Percentiles rank a stretch among this genome's conserved stretches.
These are phyloP conservation scores for Pachymerium ferrugineum DNA, from an alignment of 2,888 invertebrate genomes.

Conservation along the genomic window DNA sequence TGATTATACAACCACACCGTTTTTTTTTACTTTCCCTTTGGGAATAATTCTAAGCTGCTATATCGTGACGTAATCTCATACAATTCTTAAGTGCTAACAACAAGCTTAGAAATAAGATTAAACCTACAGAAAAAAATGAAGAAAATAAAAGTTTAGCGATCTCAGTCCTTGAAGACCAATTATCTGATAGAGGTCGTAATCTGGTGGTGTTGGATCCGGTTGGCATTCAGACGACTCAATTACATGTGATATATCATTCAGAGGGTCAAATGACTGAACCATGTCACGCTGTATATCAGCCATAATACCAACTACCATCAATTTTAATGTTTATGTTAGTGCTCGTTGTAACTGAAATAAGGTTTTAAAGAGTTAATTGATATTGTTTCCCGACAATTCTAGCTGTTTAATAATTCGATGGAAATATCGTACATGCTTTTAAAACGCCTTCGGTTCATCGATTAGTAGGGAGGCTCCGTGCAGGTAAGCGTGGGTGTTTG, in stretches of 20 bases:
- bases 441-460: neutral
- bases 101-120: neutral
- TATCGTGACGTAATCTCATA: neutral
- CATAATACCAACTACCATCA: neutral
- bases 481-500: conserved; percentile 12
- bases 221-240: conserved; percentile 12
- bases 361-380: too few relatives aligned
- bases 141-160: neutral
- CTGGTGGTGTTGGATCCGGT: neutral
- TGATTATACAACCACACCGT: neutral
- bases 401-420: too few relatives aligned
- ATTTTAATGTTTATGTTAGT: neutral
- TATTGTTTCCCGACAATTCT: too few relatives aligned
- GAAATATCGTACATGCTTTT: too few relatives aligned
- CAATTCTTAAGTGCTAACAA: neutral
- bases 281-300: neutral
- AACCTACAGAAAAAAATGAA: neutral
- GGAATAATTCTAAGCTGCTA: neutral
- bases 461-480: neutral
- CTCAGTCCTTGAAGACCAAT: neutral
- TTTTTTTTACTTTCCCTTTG: neutral
- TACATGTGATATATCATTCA: neutral
- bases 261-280: neutral
- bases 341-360: too few relatives aligned
- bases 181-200: conserved; percentile 11